Percentiles rank a stretch among this genome's conserved stretches.
phyloP scores from a whole-genome alignment of 2,113 vertebrate genomes.

The Aleadryas rufinucha region DNA sequence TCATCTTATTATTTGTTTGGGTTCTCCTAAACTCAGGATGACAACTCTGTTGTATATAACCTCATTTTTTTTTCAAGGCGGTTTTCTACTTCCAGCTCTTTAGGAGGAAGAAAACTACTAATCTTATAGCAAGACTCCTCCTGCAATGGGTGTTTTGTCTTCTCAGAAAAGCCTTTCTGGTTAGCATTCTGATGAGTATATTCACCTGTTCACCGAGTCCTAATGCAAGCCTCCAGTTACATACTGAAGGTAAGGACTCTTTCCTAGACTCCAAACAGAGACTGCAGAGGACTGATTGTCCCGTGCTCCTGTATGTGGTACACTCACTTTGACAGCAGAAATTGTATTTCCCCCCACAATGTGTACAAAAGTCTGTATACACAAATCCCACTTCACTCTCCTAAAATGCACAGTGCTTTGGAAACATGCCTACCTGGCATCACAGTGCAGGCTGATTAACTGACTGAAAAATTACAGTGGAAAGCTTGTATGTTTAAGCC shows the following conservation, averaged over 20 bases:
- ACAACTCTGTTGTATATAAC: background rate
- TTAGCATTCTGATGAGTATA: background rate
- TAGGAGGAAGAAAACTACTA: background rate
- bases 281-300: background rate
- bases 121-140: background rate
- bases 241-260: background rate
- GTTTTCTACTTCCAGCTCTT: background rate
- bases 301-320: rapidly evolving
- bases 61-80: background rate
- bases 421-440: background rate
- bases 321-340: background rate
- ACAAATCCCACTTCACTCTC: background rate
- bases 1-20: background rate
- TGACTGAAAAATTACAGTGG: background rate
- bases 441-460: background rate
- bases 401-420: background rate
- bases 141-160: background rate
- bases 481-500: background rate
- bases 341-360: rapidly evolving
- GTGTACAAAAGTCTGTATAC: rapidly evolving
- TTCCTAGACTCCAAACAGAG: background rate
- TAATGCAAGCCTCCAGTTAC: background rate
- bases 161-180: background rate
- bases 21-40: background rate
- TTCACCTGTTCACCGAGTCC: background rate